Evolutionary conservation across 30 jellyfish, hydroid and myxozoan species (phyloP), one percentile per base, ranked within the genome.

Genomic region (Hydractinia echinata): DNA sequence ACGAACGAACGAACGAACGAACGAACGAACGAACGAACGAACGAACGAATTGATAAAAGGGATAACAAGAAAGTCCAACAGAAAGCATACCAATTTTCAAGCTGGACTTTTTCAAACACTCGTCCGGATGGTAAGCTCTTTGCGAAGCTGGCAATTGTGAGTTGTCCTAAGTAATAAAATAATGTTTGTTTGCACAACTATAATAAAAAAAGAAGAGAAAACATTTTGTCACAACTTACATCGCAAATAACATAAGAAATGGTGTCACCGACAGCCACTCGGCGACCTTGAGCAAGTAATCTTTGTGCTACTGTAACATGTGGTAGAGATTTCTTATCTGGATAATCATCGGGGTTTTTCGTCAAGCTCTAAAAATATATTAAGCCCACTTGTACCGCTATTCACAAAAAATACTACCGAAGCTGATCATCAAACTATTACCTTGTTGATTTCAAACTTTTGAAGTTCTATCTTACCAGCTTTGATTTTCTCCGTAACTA

Each of bases 91-190:
- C 98, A 79, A 92, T 87, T 54, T 82, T 86, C 19, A 92, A 83
- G 60, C 50, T 86, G 50, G 92, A 10, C 54, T 72, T 87, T 73
- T 92, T 92, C 30, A 67, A 8, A 80, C 53, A 86, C 73, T 92
- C 98, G 51, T 92, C 98, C 1, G 96, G 98, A 51, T 92, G 98
- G 81, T 92, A 92, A n/a, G 98, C 98, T 6, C 98, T 86, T 83
- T 92, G 98, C 9, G 96, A 79, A 1, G 96, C 92, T 50, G 98
- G 95, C 5, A 92, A 68, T 51, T 68, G 78, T 20, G 98, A 76
- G 5, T 90, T 89, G 76, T 92, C 98, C 98, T 92, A 60, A 8
- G 79, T 82, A 4, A 67, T 10, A 52, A 44, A 53, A 73, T 0
- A 13, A 73, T n/a, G 13, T 11, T n/a, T 64, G 86, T 54, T 30